Evolutionary conservation across 1,140 invertebrate species (phyloP), one percentile per base, ranked within the genome.

Genomic region (Zaprionus ghesquierei): DNA sequence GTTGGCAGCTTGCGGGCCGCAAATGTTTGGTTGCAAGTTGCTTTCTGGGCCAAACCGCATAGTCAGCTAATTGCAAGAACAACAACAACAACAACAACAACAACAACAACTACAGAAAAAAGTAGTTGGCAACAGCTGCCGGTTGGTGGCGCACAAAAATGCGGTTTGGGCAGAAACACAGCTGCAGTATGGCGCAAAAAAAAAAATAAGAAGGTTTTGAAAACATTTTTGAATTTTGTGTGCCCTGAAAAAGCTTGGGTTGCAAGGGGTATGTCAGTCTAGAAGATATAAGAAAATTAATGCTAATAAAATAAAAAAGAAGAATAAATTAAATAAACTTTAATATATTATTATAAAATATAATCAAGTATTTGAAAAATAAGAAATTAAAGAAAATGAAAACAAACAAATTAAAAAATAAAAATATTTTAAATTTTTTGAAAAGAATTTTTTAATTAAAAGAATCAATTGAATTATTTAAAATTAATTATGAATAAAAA

Each of bases 21-120:
- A 63, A 70, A 70, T 70, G 61, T 68, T 68, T 62, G 69, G 79
- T 63, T 78, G 76, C 80, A 81, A 82, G 79, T 85, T 74, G 78
- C 63, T 85, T 86, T 86, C 70, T 86, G 82, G 81, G 81, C 75
- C 81, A 86, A 87, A 78, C 81, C 81, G 68, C 82, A 86, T 86
- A 86, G 81, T 22, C 81, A 75, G 53, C 81, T 86, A 86, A 86
- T 87, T 87, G 82, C 82, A 86, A 73, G 79, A 72, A 61, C 73
- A 65, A 72, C 41, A 61, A 2, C 46, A 49, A 15, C 59, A 46
- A 27, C 61, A 71, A 33, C 49, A 25, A 54, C 54, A 31, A 5
- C 25, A 25, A 5, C 25, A 33, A 4, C 31, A 33, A 3, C 53
- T 38, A 41, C 53, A n/a, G n/a, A 20, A 49, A 25, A 51, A 27